Base-by-base conservation (phyloP, 1,140 invertebrate genomes). In the Armadillidium nasatum region DNA sequence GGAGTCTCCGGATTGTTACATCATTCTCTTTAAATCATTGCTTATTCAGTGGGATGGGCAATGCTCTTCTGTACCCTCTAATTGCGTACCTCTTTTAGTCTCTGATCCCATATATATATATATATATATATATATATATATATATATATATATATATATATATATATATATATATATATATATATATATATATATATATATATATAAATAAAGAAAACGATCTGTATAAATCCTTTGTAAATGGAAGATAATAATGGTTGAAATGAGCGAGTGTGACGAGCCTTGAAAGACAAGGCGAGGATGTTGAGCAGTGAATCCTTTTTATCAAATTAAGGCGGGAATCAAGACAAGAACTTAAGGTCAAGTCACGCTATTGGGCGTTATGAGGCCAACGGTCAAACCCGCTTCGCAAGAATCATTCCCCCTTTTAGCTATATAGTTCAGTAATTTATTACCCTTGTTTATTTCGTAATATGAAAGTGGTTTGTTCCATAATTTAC, bases 291-390 rank as follows among this genome's bases (percentile, higher is more conserved):
- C 50, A 60, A 60, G 50, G 50, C 50, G 50, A 60, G 50, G 50
- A 60, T 60, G 50, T 60, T 60, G 50, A 60, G 50, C 11, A 19
- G 11, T 60, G 11, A 60, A 60, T 60, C 50, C 50, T 60, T 60
- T 60, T 60, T 60, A 60, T 60, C 50, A 60, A 60, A 60, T 60
- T 60, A 60, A 60, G 50, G 50, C 50, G 50, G 19, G 50, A 60
- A 60, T 60, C 50, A 60, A 60, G 50, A 60, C 50, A 60, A 60
- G 50, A 60, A 60, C 2, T 60, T 60, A 60, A 1, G 50, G 19
- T 13, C 50, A 60, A 60, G 50, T 60, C 50, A 60, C 50, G 50
- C 50, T 13, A 60, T 60, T 13, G 19, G 50, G 11, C 50, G 50
- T 60, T 60, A 19, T 60, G 50, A 13, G 50, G 11, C 50, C 50